Evolutionary conservation across 2,888 invertebrate species (phyloP), one percentile per base, ranked within the genome.

Genomic region (Pardosa pseudoannulata): DNA sequence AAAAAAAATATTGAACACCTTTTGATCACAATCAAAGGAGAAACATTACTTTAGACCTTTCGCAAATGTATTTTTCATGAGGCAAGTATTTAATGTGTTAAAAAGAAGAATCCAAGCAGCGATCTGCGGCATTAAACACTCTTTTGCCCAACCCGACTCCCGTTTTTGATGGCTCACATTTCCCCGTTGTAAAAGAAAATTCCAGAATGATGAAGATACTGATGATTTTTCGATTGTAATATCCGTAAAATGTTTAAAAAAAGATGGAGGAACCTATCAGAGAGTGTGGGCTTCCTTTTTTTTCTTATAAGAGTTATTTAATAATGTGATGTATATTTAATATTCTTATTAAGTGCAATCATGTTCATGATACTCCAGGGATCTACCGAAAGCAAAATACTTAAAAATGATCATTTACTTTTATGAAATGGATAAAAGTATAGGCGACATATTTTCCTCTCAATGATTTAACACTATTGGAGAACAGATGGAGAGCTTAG

Each of bases 61-160:
- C 56, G 56, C 11, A 70, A 81, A 81, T 81, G 81, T 68, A 75
- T 75, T 81, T 81, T 81, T 81, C 81, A 81, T 81, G 75, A 81
- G 74, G 32, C 68, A 27, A 23, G 39, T 67, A 32, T 70, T 71
- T 81, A 75, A 81, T 62, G 74, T 75, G 19, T 74, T 67, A 70
- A 67, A 81, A 81, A 70, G 74, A 70, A 31, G 56, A 56, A 62
- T 56, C n/a, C 41, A 56, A 28, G 41, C 39, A 70, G 46, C 70
- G 81, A 70, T 68, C 74, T 81, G 62, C 62, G 62, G 74, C 68
- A 81, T 81, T 81, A 81, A 74, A 75, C 74, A 75, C 75, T 70
- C 70, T 62, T 74, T 75, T 75, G 31, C 70, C 62, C 68, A 16
- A 29, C 46, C 62, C 56, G 16, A 28, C 46, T 31, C 62, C 46